phyloP scores from a whole-genome alignment of 2,113 vertebrate species.

The Pyxicephalus adspersus region DNA sequence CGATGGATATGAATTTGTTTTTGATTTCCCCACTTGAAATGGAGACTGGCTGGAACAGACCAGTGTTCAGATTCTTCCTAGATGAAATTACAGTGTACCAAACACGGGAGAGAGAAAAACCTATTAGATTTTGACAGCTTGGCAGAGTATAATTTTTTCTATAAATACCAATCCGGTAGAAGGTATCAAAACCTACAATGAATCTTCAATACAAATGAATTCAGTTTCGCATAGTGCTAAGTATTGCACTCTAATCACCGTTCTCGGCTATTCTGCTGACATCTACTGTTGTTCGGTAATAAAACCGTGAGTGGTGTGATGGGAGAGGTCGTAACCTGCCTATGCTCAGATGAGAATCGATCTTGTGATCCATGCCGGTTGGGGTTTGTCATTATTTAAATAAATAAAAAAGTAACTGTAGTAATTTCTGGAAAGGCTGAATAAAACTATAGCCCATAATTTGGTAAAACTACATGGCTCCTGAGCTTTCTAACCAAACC shows the following conservation, averaged over 20 bases:
- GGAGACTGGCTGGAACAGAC: constrained; percentile 7
- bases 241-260: constrained; percentile 19
- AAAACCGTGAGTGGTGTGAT: constrained; percentile 12
- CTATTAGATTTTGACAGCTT: constrained; percentile 44
- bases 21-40: not conserved
- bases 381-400: not conserved
- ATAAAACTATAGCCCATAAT: no score
- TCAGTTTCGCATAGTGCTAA: not conserved
- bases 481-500: no score
- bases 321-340: not conserved
- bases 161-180: constrained; percentile 36
- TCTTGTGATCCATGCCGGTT: not conserved
- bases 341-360: not conserved
- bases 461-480: no score
- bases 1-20: not conserved
- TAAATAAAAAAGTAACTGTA: no score
- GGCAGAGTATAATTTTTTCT: constrained; percentile 32
- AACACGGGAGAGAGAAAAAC: constrained; percentile 6
- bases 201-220: constrained; percentile 31
- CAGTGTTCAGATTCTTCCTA: not conserved
- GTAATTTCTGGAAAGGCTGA: no score
- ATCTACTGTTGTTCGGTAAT: constrained; percentile 13
- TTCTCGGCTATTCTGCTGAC: not conserved
- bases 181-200: constrained; percentile 42
- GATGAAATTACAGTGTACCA: constrained; percentile 38